Evolutionary conservation across 2,888 invertebrate species (phyloP).

Genomic region (Sericinus montela): DNA sequence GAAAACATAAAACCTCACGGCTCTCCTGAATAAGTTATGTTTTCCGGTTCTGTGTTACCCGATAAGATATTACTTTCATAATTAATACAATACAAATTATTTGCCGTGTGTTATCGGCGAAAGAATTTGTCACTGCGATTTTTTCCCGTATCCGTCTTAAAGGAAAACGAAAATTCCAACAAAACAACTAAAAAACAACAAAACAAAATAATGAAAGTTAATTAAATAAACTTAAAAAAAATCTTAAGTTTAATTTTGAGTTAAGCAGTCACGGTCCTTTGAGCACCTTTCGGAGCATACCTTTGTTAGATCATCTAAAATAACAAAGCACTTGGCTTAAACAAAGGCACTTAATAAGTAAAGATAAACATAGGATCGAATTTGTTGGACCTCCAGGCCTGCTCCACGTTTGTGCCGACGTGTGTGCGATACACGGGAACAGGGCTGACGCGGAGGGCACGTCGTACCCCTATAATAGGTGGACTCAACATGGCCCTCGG

Average conservation of each 20-base stretch:
- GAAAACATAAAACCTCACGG: constrained; percentile 3
- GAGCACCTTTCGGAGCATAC: too few relatives aligned
- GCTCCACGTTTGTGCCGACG: not conserved
- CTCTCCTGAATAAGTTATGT: not conserved
- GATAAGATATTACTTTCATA: not conserved
- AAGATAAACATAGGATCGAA: constrained; percentile 6
- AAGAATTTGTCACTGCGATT: too few relatives aligned
- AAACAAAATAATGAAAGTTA: too few relatives aligned
- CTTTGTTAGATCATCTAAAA: not conserved
- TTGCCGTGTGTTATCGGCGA: too few relatives aligned
- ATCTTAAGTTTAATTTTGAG: too few relatives aligned
- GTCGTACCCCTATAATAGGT: constrained; percentile 20
- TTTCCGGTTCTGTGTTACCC: not conserved
- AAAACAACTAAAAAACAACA: too few relatives aligned
- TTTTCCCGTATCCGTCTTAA: too few relatives aligned
- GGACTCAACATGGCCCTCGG: constrained; percentile 22
- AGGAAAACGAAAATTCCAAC: too few relatives aligned
- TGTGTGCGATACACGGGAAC: not conserved
- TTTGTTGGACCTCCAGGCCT: not conserved
- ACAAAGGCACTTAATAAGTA: constrained; percentile 6
- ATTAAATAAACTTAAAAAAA: too few relatives aligned
- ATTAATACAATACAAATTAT: too few relatives aligned
- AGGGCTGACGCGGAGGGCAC: constrained; percentile 2
- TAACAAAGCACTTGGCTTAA: constrained; percentile 1
- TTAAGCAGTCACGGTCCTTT: too few relatives aligned